A percentile compares a stretch with the other conserved stretches of the same genome.
Evolutionary conservation across 1,140 invertebrate species (phyloP).

Genomic region (Leptestheria dahalacensis): DNA sequence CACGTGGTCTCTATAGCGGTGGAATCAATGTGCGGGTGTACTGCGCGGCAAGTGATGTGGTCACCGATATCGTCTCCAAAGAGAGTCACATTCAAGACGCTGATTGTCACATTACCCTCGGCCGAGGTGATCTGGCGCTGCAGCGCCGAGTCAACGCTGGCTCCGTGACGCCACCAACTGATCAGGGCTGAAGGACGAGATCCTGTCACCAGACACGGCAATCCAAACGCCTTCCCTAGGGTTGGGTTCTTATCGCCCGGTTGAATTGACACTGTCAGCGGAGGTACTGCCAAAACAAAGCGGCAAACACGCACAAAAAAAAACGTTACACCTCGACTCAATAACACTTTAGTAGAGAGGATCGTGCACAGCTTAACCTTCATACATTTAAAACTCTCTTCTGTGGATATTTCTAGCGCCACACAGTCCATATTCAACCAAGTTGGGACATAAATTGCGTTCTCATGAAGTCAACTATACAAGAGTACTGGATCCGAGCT

Average conservation of each 20-base stretch:
- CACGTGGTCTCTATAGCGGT: slow-evolving; percentile 17
- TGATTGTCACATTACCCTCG: slow-evolving; percentile 7
- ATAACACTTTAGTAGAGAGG: too few species aligned
- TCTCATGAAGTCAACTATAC: too few species aligned
- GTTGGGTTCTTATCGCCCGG: slow-evolving; percentile 10
- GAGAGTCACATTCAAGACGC: slow-evolving; percentile 8
- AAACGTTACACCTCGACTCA: too few species aligned
- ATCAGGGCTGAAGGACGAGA: slow-evolving; percentile 60
- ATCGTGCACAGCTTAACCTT: too few species aligned
- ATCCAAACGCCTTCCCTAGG: background rate
- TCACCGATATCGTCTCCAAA: slow-evolving; percentile 5
- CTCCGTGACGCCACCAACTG: slow-evolving; percentile 60
- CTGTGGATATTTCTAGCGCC: too few species aligned
- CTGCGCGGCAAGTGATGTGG: slow-evolving; percentile 15
- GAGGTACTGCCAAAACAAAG: background rate
- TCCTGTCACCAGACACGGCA: slow-evolving; percentile 49
- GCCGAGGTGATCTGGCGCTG: slow-evolving; percentile 7
- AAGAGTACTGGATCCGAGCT: too few species aligned
- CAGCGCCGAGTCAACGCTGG: background rate
- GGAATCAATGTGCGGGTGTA: slow-evolving; percentile 15
- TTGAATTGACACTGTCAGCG: slow-evolving; percentile 6
- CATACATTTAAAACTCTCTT: too few species aligned
- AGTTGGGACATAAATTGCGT: too few species aligned
- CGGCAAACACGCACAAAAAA: too few species aligned
- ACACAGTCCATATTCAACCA: too few species aligned